Conservation (phyloP, 2,888 invertebrate genomes). For the Nomada lathburiana region DNA sequence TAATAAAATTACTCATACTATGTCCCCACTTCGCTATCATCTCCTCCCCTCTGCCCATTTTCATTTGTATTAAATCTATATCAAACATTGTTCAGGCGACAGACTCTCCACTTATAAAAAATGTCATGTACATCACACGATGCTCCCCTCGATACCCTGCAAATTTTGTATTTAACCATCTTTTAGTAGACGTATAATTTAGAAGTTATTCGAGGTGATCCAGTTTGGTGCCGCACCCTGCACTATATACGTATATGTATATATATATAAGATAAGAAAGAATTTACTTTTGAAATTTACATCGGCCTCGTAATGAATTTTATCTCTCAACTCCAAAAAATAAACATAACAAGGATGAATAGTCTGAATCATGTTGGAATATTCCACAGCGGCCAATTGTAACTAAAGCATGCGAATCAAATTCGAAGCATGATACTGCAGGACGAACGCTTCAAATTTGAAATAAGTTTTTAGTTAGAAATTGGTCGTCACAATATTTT, state of each 20-base stretch:
- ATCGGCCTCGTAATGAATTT: constrained; percentile 6
- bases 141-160: no score
- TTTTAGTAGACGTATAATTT: no score
- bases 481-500: constrained; percentile 30
- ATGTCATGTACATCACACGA: no score
- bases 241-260: neutral
- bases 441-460: constrained; percentile 19
- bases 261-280: neutral
- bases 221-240: neutral
- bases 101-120: constrained; percentile 17
- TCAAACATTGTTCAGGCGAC: constrained; percentile 35
- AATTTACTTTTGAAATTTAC: neutral
- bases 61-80: constrained; percentile 19
- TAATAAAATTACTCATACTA: constrained; percentile 9
- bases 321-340: constrained; percentile 36
- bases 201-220: neutral
- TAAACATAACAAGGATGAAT: neutral
- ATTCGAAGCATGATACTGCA: constrained; percentile 13
- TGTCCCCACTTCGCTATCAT: neutral
- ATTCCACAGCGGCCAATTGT: constrained; percentile 23
- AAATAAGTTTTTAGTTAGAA: constrained; percentile 1
- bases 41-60: neutral
- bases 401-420: constrained; percentile 19
- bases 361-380: constrained; percentile 16
- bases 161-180: no score